Conservation (phyloP, 2,797 vertebrate species). For the Sylvilagus floridanus region DNA sequence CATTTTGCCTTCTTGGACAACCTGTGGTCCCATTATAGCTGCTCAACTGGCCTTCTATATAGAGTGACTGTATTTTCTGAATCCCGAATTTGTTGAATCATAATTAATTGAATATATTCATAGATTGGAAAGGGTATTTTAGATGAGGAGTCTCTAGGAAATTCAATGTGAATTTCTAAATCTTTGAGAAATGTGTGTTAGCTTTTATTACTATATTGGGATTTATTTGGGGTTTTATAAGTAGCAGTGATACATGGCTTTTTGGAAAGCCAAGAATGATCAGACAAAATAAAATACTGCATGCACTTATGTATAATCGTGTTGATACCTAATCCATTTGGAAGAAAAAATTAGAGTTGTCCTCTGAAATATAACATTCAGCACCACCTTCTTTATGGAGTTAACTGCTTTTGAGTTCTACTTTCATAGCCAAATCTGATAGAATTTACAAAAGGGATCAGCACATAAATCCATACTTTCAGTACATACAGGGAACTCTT, state of each 20-base stretch:
- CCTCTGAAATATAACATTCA: neutral
- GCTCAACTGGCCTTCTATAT: neutral
- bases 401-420: neutral
- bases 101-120: neutral
- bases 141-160: neutral
- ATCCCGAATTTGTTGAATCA: neutral
- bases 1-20: neutral
- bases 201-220: constrained; percentile 19
- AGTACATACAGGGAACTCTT: neutral
- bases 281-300: neutral
- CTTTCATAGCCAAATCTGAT: constrained; percentile 23
- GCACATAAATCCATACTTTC: neutral
- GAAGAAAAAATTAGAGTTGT: neutral
- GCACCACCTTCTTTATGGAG: neutral
- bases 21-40: neutral
- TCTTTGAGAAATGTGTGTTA: constrained; percentile 11
- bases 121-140: neutral
- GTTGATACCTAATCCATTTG: neutral
- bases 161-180: neutral
- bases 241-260: neutral
- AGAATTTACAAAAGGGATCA: constrained; percentile 13
- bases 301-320: neutral
- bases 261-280: constrained; percentile 10
- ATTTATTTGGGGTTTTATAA: constrained; percentile 22
- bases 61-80: neutral